A percentile compares a stretch with the other conserved stretches of the same genome.
These are phyloP conservation scores for Phasia obesa DNA, from an alignment of 2,888 invertebrate species.

Conservation along the genomic window DNA sequence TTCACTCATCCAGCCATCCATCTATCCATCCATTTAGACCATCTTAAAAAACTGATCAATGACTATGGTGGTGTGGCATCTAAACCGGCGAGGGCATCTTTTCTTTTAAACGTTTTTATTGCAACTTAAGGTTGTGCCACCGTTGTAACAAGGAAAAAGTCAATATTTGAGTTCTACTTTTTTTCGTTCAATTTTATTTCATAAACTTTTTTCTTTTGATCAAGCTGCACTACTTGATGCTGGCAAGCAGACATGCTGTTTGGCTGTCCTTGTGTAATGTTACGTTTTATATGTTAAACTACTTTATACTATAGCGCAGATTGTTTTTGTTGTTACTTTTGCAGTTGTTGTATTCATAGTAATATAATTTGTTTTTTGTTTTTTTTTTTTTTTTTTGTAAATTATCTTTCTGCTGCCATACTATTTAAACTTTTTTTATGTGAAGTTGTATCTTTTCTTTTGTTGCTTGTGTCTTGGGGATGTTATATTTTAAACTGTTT, in stretches of 20 bases:
- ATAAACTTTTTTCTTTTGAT: conserved; percentile 47
- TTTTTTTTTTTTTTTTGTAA: too few relatives aligned
- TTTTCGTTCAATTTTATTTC: conserved; percentile 17
- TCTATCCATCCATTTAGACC: conserved; percentile 36
- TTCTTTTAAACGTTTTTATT: conserved; percentile 28
- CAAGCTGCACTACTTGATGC: not conserved
- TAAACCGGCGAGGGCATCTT: conserved; percentile 35
- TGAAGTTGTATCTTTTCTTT: not conserved
- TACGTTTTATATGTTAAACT: conserved; percentile 46
- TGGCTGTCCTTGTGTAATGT: conserved; percentile 29
- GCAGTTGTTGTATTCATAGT: conserved; percentile 42
- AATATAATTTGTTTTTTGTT: conserved; percentile 66
- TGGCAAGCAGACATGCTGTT: not conserved
- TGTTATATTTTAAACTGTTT: conserved; percentile 61
- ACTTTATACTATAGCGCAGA: conserved; percentile 43
- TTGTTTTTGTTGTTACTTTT: conserved; percentile 18
- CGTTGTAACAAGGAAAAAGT: conserved; percentile 67
- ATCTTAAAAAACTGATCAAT: conserved; percentile 60
- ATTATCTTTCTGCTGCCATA: conserved; percentile 64
- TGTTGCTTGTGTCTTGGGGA: conserved; percentile 54
- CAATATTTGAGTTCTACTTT: conserved; percentile 68
- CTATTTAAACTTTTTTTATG: conserved; percentile 51
- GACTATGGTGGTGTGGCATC: conserved; percentile 44
- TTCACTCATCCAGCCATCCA: conserved; percentile 20
- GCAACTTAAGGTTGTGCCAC: conserved; percentile 62